Evolutionary conservation across 2,888 invertebrate genomes (phyloP), one percentile per base, ranked within the genome.

Genomic region (Philonicus albiceps): DNA sequence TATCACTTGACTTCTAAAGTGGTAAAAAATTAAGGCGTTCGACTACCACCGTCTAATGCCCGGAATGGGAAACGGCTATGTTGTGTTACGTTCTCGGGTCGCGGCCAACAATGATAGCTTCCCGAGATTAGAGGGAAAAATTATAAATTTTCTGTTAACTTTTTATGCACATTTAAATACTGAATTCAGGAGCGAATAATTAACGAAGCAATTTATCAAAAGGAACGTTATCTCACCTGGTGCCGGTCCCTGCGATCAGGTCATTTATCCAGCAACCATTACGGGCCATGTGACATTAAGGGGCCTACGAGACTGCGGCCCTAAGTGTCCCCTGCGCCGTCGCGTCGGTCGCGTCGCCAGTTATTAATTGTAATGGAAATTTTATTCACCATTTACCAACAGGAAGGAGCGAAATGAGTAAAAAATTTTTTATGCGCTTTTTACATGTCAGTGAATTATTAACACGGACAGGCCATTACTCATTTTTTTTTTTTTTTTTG

Each of bases 361-460:
- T 87, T 87, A 87, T 87, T 87, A 87, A 87, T 87, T 87, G 83
- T 87, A 86, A 87, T 87, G 87, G 86, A 87, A 87, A 87, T 87
- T 87, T 87, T 87, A 86, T 87, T 87, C 86, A 87, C 86, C 87
- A 87, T 87, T 87, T 85, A 85, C 81, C 86, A 74, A 75, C 85
- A 86, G 85, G 85, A 87, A 87, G 86, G 81, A 84, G 34, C 34
- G 85, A 83, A 86, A 86, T 86, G 84, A 84, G 74, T 49, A 87
- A 78, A 86, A 85, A 73, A 31, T 80, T 78, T 87, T 87, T 87
- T 87, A 87, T 86, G 86, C 85, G 80, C 87, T 86, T 87, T 87
- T 87, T 87, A 87, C 87, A 87, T 87, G 87, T 87, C 87, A 86
- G 87, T 87, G 86, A 87, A 86, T 87, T 87, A 87, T 87, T 87